phyloP scores from a whole-genome alignment of 2,797 vertebrate genomes.

The Notamacropus eugenii region DNA sequence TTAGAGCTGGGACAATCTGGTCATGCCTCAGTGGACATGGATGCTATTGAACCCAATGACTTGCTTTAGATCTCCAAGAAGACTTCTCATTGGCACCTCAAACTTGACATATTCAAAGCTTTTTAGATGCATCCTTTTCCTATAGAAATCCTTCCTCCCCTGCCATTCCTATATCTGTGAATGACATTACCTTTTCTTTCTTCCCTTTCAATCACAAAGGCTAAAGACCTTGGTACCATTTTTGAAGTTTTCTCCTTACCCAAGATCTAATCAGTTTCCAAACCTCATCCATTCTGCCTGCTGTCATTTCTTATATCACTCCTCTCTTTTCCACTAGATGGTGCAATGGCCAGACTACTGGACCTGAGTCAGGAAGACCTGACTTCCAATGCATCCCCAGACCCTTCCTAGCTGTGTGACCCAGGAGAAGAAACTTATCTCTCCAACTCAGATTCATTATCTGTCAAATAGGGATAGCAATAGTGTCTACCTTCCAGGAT shows the following conservation, averaged over 20 bases:
- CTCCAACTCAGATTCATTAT: no score
- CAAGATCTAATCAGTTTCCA: not conserved
- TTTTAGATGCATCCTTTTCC: no score
- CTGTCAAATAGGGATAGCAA: no score
- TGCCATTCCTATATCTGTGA: not conserved
- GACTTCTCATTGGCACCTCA: not conserved
- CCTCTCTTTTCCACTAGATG: not conserved
- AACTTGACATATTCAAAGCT: not conserved
- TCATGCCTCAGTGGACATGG: not conserved
- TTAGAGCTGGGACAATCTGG: not conserved
- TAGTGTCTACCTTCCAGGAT: no score
- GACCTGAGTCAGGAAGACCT: no score
- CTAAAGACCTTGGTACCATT: not conserved
- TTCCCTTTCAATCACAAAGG: not conserved
- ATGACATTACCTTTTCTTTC: not conserved
- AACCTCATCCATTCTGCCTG: not conserved
- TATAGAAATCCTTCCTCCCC: no score
- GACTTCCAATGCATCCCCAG: no score
- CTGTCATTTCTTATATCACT: not conserved
- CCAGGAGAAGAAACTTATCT: no score
- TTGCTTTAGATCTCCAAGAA: no score
- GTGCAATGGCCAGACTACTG: no score
- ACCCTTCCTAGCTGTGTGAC: no score
- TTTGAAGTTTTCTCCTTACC: not conserved
- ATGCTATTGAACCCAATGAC: not conserved